Percentiles rank a stretch among this genome's conserved stretches.
These are phyloP conservation scores for Cataglyphis rosenhaueri DNA, from an alignment of 2,888 invertebrate species.

Conservation along the genomic window DNA sequence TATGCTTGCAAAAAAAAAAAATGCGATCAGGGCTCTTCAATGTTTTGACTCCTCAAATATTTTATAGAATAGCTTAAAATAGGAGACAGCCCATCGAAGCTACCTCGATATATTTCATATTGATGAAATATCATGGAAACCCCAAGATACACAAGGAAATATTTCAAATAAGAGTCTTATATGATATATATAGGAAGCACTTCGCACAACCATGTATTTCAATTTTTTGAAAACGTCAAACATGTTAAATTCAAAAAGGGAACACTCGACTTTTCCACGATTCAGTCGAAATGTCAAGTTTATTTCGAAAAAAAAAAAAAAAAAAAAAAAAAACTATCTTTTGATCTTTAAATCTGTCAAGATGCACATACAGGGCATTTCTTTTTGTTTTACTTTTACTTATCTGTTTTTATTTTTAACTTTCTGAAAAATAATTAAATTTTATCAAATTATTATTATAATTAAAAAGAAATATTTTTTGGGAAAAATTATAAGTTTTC, in stretches of 20 bases:
- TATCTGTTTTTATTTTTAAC: not conserved
- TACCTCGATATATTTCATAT: not conserved
- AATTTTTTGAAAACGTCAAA: not conserved
- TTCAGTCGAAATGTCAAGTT: constrained; percentile 5
- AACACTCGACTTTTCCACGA: not conserved
- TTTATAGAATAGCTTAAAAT: constrained; percentile 12
- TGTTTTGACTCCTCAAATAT: constrained; percentile 5
- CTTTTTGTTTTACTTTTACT: not conserved
- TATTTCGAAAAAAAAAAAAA: not conserved
- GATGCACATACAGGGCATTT: not conserved
- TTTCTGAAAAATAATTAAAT: not conserved
- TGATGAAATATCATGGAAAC: not conserved
- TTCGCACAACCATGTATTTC: not conserved
- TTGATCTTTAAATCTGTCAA: not conserved
- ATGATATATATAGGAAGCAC: not conserved
- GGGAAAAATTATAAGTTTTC: not conserved
- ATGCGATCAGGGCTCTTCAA: not conserved
- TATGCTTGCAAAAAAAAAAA: not conserved
- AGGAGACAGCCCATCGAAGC: not conserved
- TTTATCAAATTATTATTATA: not conserved
- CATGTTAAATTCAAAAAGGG: not conserved
- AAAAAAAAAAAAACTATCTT: not conserved
- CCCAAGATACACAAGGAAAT: constrained; percentile 1
- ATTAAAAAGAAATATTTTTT: not conserved
- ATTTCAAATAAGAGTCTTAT: constrained; percentile 5